Evolutionary conservation across 2,888 invertebrate species (phyloP).

Genomic region (Luperina nickerlii): DNA sequence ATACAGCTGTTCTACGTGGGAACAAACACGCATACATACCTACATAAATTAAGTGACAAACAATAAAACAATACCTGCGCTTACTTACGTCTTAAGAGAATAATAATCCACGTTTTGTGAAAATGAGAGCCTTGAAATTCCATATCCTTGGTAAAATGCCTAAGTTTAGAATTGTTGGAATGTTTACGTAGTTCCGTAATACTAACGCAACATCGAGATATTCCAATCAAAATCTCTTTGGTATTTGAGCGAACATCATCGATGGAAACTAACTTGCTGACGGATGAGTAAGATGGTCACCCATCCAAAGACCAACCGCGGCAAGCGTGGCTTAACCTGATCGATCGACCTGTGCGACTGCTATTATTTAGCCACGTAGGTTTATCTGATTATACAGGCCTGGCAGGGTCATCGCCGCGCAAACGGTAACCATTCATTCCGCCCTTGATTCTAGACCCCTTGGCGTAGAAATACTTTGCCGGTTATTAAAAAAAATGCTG

Average conservation of each 20-base stretch:
- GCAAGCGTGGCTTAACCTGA: too few relatives aligned
- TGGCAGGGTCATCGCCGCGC: neutral
- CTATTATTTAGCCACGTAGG: too few relatives aligned
- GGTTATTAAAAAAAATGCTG: neutral
- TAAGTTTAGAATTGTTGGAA: slow-evolving; percentile 9
- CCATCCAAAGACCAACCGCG: too few relatives aligned
- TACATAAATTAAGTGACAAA: slow-evolving; percentile 63
- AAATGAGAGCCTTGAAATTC: slow-evolving; percentile 50
- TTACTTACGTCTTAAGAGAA: slow-evolving; percentile 49
- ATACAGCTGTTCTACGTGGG: slow-evolving; percentile 64
- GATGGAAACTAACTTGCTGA: neutral
- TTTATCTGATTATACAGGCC: too few relatives aligned
- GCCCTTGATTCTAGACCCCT: too few relatives aligned
- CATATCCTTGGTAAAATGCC: slow-evolving; percentile 31
- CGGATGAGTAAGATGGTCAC: neutral
- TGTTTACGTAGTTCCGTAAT: neutral
- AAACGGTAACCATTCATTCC: neutral
- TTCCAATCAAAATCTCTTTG: neutral
- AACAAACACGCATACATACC: slow-evolving; percentile 52
- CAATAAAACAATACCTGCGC: slow-evolving; percentile 61
- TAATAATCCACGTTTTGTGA: slow-evolving; percentile 42
- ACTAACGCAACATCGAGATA: neutral
- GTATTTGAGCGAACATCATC: neutral
- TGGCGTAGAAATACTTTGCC: too few relatives aligned
- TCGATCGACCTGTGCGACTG: too few relatives aligned